Percentiles rank a stretch among this genome's conserved stretches.
These are phyloP conservation scores for Cyanocitta stelleri DNA, from an alignment of 2,113 vertebrate species.

Conservation along the genomic window DNA sequence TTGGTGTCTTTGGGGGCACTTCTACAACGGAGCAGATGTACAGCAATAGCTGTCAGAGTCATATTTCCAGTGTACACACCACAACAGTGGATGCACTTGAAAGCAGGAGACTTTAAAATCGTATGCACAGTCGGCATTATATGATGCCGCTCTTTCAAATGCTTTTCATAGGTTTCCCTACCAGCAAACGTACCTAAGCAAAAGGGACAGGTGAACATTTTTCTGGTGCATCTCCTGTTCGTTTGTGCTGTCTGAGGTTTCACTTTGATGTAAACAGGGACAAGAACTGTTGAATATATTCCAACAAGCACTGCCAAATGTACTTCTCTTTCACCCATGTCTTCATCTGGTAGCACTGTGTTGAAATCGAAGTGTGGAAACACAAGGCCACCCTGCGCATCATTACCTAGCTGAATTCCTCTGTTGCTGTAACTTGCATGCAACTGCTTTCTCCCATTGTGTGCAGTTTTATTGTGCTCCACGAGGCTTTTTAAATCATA, in stretches of 20 bases:
- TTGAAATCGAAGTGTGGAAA: slow-evolving; percentile 91
- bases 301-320: slow-evolving; percentile 86
- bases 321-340: slow-evolving; percentile 86
- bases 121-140: slow-evolving; percentile 93
- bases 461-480: slow-evolving; percentile 81
- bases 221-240: background rate
- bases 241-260: slow-evolving; percentile 69
- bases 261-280: slow-evolving; percentile 86
- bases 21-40: slow-evolving; percentile 88
- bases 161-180: slow-evolving; percentile 78
- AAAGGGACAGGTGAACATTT: slow-evolving; percentile 83
- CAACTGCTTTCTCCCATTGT: slow-evolving; percentile 80
- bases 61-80: slow-evolving; percentile 95
- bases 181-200: slow-evolving; percentile 81
- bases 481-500: slow-evolving; percentile 83
- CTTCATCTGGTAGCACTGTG: slow-evolving; percentile 80
- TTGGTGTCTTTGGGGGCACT: slow-evolving; percentile 85
- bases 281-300: slow-evolving; percentile 65
- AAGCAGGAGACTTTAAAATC: slow-evolving; percentile 88
- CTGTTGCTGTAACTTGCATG: slow-evolving; percentile 84
- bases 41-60: slow-evolving; percentile 88
- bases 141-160: slow-evolving; percentile 89
- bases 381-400: slow-evolving; percentile 78
- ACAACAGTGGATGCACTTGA: slow-evolving; percentile 96
- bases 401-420: slow-evolving; percentile 81